Conservation (phyloP, 2,113 vertebrate species). For the Hypocryptadius cinnamomeus region DNA sequence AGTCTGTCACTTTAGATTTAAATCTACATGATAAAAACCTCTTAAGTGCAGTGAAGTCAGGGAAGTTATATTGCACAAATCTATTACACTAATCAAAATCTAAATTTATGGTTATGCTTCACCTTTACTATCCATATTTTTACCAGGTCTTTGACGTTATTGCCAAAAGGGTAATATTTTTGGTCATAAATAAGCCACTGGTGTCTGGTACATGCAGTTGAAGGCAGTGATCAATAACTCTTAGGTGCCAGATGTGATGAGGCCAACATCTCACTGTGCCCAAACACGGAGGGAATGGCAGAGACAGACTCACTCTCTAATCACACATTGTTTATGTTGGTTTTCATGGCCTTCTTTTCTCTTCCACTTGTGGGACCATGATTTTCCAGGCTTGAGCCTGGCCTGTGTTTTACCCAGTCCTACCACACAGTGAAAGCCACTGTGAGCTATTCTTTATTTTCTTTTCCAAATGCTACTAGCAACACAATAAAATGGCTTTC, state of each 20-base stretch:
- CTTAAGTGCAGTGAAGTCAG: conserved; percentile 32
- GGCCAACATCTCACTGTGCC: background rate
- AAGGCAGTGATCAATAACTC: background rate
- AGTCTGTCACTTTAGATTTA: conserved; percentile 73
- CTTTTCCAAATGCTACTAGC: background rate
- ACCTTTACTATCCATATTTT: background rate
- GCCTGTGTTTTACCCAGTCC: background rate
- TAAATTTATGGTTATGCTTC: background rate
- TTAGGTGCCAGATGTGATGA: background rate
- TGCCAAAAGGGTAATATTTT: background rate
- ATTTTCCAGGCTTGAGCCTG: background rate
- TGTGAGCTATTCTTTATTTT: background rate
- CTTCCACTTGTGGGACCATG: background rate
- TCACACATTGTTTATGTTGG: background rate
- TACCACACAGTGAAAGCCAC: background rate
- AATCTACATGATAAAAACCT: conserved; percentile 8
- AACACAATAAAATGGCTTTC: background rate
- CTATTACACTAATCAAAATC: background rate
- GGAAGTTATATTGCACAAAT: background rate
- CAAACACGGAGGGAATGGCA: background rate
- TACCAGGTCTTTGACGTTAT: background rate
- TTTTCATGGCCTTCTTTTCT: background rate
- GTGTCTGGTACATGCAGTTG: background rate
- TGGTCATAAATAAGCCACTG: background rate
- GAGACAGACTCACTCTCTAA: background rate